Evolutionary conservation across 2,797 vertebrate genomes (phyloP).

Genomic region (Neoniphon sammara): DNA sequence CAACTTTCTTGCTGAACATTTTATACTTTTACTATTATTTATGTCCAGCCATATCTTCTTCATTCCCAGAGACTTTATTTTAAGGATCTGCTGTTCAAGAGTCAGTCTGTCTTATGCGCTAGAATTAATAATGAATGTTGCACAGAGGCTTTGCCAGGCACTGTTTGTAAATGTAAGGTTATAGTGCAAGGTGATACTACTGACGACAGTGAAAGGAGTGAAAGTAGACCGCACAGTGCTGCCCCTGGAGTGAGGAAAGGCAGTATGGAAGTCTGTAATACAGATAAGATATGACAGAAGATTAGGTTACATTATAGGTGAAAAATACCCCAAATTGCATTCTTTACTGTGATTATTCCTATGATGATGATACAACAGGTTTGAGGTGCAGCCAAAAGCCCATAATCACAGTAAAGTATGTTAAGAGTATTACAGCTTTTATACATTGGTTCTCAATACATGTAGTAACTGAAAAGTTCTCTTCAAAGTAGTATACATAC

Average conservation of each 20-base stretch:
- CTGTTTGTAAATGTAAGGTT: constrained; percentile 67
- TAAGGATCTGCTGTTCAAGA: not conserved
- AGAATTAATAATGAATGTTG: constrained; percentile 72
- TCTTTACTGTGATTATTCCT: too few relatives aligned
- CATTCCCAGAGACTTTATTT: not conserved
- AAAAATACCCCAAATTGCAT: not conserved
- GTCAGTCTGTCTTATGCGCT: constrained; percentile 35
- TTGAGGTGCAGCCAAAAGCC: too few relatives aligned
- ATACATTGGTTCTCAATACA: not conserved
- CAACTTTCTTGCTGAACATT: too few relatives aligned
- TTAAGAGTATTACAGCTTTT: not conserved
- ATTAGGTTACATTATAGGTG: not conserved
- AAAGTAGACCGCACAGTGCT: constrained; percentile 63
- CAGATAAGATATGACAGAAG: not conserved
- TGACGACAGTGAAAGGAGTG: constrained; percentile 62
- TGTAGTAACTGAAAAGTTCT: not conserved
- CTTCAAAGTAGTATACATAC: not conserved
- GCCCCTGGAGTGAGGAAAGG: constrained; percentile 4
- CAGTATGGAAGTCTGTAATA: not conserved
- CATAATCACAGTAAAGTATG: too few relatives aligned
- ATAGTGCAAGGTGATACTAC: constrained; percentile 68
- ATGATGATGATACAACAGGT: too few relatives aligned
- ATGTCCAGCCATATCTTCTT: not conserved
- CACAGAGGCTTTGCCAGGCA: constrained; percentile 52
- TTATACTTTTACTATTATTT: too few relatives aligned